Evolutionary conservation across 2,113 vertebrate genomes (phyloP).

Genomic region (Mugil cephalus): DNA sequence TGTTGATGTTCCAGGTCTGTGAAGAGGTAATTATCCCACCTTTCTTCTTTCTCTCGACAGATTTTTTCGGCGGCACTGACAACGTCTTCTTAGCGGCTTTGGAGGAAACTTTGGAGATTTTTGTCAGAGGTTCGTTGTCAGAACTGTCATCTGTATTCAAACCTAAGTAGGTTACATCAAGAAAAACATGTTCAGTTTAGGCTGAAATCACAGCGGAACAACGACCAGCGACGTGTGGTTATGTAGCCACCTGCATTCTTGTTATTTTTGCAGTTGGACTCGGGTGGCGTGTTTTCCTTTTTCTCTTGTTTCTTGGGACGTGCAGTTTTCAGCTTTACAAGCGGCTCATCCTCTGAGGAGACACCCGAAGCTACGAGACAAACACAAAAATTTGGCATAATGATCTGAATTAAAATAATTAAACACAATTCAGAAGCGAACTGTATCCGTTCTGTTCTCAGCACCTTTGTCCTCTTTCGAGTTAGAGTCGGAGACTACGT

Average conservation of each 20-base stretch:
- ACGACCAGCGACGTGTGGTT: accelerated
- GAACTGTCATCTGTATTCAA: constrained; percentile 38
- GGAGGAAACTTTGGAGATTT: constrained; percentile 30
- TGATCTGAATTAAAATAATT: background rate
- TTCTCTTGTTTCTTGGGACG: constrained; percentile 24
- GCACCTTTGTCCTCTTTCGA: constrained; percentile 44
- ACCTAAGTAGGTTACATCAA: background rate
- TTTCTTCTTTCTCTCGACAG: constrained; percentile 31
- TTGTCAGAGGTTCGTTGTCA: constrained; percentile 56
- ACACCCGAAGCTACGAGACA: constrained; percentile 29
- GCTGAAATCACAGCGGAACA: background rate
- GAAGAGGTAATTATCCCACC: constrained; percentile 17
- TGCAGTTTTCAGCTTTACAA: constrained; percentile 41
- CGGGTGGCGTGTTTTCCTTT: constrained; percentile 24
- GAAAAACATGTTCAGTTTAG: background rate
- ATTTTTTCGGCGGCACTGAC: constrained; percentile 29
- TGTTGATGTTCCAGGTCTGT: background rate
- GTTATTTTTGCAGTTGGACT: constrained; percentile 40
- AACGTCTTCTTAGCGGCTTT: constrained; percentile 39
- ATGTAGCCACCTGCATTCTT: constrained; percentile 47
- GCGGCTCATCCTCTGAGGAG: constrained; percentile 68
- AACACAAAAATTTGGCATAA: background rate
- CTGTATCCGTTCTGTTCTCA: background rate
- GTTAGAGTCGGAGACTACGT: background rate
- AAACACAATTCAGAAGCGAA: background rate